Percentiles rank a stretch among this genome's conserved stretches.
Conservation (phyloP, 2,113 vertebrate species). For the Nasalis larvatus region DNA sequence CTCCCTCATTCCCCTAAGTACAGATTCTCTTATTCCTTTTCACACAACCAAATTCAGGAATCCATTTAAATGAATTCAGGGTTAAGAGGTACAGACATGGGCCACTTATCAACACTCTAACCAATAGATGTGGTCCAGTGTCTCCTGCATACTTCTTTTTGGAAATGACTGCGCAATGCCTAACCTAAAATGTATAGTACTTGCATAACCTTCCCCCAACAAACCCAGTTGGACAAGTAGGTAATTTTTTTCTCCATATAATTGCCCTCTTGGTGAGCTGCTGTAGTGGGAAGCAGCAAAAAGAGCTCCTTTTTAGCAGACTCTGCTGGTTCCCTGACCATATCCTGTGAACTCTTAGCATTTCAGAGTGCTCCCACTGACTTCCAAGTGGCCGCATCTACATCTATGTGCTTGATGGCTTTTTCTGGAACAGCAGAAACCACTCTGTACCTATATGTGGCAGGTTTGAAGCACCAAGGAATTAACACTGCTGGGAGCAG, state of each 20-base stretch:
- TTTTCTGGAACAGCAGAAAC: neutral
- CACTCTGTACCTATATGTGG: neutral
- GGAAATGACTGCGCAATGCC: neutral
- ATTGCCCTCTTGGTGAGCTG: slow-evolving; percentile 19
- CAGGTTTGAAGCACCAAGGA: neutral
- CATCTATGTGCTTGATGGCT: neutral
- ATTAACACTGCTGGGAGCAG: neutral
- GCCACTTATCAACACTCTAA: neutral
- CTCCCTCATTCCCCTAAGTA: neutral
- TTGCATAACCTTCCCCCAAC: neutral
- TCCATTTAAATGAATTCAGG: slow-evolving; percentile 22
- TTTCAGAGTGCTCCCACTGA: neutral
- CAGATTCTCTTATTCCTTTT: slow-evolving; percentile 63
- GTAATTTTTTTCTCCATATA: neutral
- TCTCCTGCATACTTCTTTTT: neutral
- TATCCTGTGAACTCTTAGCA: neutral
- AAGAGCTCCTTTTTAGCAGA: neutral
- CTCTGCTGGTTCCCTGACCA: neutral
- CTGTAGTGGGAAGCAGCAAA: neutral
- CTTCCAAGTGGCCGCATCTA: neutral
- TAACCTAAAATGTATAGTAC: neutral
- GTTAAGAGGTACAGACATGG: neutral
- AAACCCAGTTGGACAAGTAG: neutral
- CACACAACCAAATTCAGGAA: slow-evolving; percentile 14
- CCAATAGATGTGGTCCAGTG: neutral